Base-by-base conservation (phyloP, 2,113 vertebrate genomes). In the Erythrocercus mccallii region DNA sequence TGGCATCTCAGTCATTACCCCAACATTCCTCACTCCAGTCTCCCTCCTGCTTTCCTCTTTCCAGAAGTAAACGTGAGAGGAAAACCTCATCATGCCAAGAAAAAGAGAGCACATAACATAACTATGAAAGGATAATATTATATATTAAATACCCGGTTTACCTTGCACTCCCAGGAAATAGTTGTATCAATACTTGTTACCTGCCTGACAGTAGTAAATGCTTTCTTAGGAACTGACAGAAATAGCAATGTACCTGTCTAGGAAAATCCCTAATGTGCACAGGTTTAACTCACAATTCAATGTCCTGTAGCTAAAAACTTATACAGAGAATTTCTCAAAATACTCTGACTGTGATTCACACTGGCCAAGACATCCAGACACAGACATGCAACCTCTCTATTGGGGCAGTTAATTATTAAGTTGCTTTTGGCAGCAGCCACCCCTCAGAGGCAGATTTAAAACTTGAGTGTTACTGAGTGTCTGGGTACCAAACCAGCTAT, bases 311-410 rank as follows among this genome's bases (percentile, higher is more conserved):
- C 50, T 68, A 27, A 51, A 85, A 84, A n/a, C 12, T 50, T 6
- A 6, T 2, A 31, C 3, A 42, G 5, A 74, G 44, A 58, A 33
- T 60, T 72, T 38, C 51, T n/a, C 8, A 12, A 28, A 78, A 23
- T 5, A 48, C 23, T 74, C 6, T 10, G 21, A 15, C 35, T 33
- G 30, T 9, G 70, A 61, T 57, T 84, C 45, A 16, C 37, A 22
- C 2, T 4, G 23, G 31, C 40, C 28, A 37, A 48, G 50, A 65
- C 62, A 56, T 4, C 24, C 74, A 47, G 35, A 30, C 16, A 27
- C 0, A 5, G 35, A 45, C 3, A 5, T 0, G 0, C 20, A 53
- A 27, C 15, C 12, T 10, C 48, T 35, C 37, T 27, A 18, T 1
- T 42, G 6, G 53, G 42, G 25, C 42, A 78, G 14, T 20, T 35